A percentile compares a stretch with the other conserved stretches of the same genome.
Evolutionary conservation across 37 sponge, comb jelly and placozoan species (phyloP).

Genomic region (Beroe forskalii): DNA sequence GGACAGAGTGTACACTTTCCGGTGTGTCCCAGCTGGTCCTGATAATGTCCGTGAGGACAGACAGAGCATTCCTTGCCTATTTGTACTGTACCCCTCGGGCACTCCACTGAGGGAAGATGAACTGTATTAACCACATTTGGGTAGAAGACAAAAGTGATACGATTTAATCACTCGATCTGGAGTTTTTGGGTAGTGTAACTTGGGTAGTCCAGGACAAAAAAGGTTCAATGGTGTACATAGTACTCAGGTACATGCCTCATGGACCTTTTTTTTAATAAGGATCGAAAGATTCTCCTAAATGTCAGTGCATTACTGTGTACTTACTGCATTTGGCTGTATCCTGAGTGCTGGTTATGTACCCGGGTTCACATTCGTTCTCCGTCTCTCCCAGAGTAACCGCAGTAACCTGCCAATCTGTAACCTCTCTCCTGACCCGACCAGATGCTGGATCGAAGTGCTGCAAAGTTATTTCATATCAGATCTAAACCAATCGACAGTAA

Average conservation of each 20-base stretch:
- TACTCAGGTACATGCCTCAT: no score
- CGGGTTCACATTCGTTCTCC: background rate
- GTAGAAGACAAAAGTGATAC: no score
- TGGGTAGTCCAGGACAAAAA: no score
- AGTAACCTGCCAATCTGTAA: background rate
- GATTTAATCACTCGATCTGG: no score
- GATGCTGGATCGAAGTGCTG: background rate
- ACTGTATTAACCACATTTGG: no score
- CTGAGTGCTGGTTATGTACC: background rate
- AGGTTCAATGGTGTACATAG: no score
- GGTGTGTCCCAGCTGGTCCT: background rate
- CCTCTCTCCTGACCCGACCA: background rate
- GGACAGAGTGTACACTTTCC: background rate
- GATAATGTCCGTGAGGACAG: background rate
- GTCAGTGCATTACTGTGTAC: no score
- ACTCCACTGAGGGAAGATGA: constrained; percentile 16
- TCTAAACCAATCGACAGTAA: no score
- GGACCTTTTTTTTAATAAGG: no score
- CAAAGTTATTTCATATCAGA: no score
- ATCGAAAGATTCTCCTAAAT: no score
- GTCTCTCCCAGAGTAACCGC: background rate
- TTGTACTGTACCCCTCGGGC: constrained; percentile 31
- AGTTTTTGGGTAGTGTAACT: no score
- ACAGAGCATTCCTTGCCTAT: background rate
- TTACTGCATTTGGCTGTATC: constrained; percentile 17